Percentiles rank a stretch among this genome's conserved stretches.
Conservation (phyloP, 2,797 vertebrate species). For the Karalla daura region DNA sequence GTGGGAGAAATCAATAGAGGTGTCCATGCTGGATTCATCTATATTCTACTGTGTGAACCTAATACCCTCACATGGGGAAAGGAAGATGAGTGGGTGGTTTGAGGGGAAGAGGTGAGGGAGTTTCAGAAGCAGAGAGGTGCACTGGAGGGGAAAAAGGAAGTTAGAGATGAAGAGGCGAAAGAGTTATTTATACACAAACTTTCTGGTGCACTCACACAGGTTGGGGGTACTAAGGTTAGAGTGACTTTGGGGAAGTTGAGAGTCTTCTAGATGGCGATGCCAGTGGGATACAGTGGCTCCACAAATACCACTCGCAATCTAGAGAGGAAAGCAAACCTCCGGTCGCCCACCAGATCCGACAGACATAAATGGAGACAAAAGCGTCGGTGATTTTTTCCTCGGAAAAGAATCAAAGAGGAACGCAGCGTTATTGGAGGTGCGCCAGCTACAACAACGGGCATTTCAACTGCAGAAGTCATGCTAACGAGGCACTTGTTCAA, state of each 20-base stretch:
- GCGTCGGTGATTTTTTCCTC: conserved; percentile 1
- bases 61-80: conserved; percentile 67
- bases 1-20: conserved; percentile 76
- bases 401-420: conserved; percentile 34
- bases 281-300: background rate
- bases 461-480: conserved; percentile 39
- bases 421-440: background rate
- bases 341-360: background rate
- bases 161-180: conserved; percentile 49
- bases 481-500: conserved; percentile 67
- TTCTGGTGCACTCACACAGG: conserved; percentile 31
- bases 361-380: conserved; percentile 39
- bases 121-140: conserved; percentile 17
- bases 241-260: conserved; percentile 27
- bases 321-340: conserved; percentile 20
- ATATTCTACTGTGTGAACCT: conserved; percentile 77
- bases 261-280: conserved; percentile 28
- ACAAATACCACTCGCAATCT: conserved; percentile 24
- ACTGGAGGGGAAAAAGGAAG: conserved; percentile 51
- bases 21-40: conserved; percentile 73
- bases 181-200: conserved; percentile 54
- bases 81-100: conserved; percentile 66
- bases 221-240: conserved; percentile 12
- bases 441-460: conserved; percentile 27
- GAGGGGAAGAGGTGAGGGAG: conserved; percentile 60